Evolutionary conservation across 2,888 invertebrate species (phyloP), one percentile per base, ranked within the genome.

Genomic region (Chymomyza procnemis): DNA sequence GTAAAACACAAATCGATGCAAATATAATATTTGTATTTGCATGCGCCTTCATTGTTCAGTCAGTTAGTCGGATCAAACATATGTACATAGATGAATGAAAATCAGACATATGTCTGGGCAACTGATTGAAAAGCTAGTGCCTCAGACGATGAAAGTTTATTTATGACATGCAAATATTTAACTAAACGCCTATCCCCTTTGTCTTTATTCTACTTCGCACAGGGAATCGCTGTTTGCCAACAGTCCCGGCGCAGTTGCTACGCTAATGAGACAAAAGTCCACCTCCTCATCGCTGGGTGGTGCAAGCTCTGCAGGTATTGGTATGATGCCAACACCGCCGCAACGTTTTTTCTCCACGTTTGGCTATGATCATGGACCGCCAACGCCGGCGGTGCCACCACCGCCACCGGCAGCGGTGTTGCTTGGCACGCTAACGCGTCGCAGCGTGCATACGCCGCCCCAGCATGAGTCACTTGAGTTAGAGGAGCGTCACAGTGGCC

Each of bases 301-400:
- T 26, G 66, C 82, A 34, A 77, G 81, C 56, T 77, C 76, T 54
- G 67, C 63, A 21, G 87, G 82, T 41, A n/a, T n/a, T n/a, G 71
- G 66, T n/a, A 54, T n/a, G 0, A 66, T 85, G 69, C 79, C 84
- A 5, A 77, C 87, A 14, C 83, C 89, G 4, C 87, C 88, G 14
- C 79, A 83, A 5, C 87, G 90, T 3, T 89, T 90, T 64, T 91
- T 91, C 68, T 91, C 91, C 22, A 91, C 91, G 26, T 91, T 91
- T 60, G 91, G 91, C 66, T 91, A 91, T 65, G 91, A 91, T 73
- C 80, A 80, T 65, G 78, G 75, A 47, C 74, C 74, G 55, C 55
- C 60, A n/a, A 9, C 55, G 66, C 71, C 77, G 22, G 75, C 80
- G 52, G 71, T 78, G 30, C 78, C 88, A 52, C 78, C 78, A 21